Evolutionary conservation across 2,797 vertebrate species (phyloP).

Genomic region (Poecilia picta): DNA sequence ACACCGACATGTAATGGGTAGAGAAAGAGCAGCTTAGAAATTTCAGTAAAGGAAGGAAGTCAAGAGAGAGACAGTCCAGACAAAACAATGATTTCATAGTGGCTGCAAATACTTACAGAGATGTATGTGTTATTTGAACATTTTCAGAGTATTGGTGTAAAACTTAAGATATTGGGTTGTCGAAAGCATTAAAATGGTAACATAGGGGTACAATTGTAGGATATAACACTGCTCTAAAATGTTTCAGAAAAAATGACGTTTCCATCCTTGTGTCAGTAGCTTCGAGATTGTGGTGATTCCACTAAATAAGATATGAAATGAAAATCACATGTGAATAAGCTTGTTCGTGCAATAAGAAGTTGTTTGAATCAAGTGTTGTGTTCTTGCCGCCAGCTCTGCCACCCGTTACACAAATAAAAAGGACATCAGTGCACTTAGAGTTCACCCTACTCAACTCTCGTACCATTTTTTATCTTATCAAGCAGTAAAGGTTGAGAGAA

Average conservation of each 20-base stretch:
- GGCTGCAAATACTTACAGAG: background rate
- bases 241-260: background rate
- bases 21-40: background rate
- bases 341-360: too few species aligned
- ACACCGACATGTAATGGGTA: background rate
- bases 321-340: too few species aligned
- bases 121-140: background rate
- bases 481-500: background rate
- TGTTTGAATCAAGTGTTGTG: background rate
- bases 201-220: background rate
- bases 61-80: background rate
- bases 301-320: too few species aligned
- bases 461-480: background rate
- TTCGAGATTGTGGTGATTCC: too few species aligned
- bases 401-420: background rate
- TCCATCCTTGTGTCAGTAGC: background rate
- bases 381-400: background rate
- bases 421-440: background rate
- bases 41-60: background rate
- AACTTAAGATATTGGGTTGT: background rate
- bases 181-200: background rate
- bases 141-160: background rate
- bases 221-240: background rate
- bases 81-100: background rate
- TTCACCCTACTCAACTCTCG: background rate